Conservation (phyloP, 2,797 vertebrate genomes). For the Fringilla coelebs region DNA sequence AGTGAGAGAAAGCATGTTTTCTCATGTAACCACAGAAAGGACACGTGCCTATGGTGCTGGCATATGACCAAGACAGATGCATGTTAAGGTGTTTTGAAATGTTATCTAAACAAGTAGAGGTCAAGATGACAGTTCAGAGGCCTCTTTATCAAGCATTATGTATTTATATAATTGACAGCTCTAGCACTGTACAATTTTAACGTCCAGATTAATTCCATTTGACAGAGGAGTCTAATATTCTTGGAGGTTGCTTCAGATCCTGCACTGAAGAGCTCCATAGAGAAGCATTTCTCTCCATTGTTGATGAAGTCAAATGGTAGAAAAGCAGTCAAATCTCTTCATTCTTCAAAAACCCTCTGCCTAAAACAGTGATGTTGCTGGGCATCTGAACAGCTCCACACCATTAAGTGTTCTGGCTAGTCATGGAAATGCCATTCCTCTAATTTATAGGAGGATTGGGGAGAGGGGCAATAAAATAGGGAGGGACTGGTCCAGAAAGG, state of each 20-base stretch:
- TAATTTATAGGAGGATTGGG: background rate
- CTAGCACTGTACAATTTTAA: background rate
- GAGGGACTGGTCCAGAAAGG: background rate
- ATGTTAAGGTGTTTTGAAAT: background rate
- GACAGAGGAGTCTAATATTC: background rate
- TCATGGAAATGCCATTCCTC: background rate
- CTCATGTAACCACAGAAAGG: background rate
- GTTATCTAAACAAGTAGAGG: background rate
- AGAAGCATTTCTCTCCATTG: background rate
- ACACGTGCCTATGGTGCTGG: background rate
- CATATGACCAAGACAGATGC: background rate
- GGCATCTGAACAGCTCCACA: background rate
- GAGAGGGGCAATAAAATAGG: accelerated
- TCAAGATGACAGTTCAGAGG: background rate
- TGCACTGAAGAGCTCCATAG: background rate
- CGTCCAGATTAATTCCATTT: background rate
- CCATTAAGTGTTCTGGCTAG: background rate
- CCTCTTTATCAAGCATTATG: background rate
- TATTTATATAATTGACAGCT: background rate
- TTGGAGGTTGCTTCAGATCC: background rate
- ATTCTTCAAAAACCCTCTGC: background rate
- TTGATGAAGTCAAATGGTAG: background rate
- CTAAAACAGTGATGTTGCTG: background rate
- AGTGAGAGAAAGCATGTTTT: background rate
- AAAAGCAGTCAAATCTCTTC: background rate